Evolutionary conservation across 2,113 vertebrate genomes (phyloP), one percentile per base, ranked within the genome.

Genomic region (Sebastes fasciatus): DNA sequence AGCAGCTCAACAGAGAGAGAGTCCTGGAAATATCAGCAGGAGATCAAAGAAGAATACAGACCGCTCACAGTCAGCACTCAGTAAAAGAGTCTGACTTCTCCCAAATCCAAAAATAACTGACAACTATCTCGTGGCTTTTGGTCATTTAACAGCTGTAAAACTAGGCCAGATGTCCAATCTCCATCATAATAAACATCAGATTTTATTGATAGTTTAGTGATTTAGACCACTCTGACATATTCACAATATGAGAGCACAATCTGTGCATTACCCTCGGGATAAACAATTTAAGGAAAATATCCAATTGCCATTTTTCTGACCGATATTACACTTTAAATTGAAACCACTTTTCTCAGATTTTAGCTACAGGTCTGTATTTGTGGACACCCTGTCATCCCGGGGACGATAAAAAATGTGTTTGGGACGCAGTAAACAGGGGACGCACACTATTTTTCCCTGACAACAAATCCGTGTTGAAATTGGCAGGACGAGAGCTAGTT

Each of bases 11-110:
- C 34, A 23, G 67, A 57, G 58, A 54, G 51, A 2, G 61, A 8
- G 79, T 23, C 77, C 62, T 81, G 89, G 87, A 88, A 79, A 80
- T 82, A 85, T 82, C 68, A 84, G 86, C 74, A 85, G 80, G 80
- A 86, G 70, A 88, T 87, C 69, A 84, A 67, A 82, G 58, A 42
- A 88, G 71, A 82, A 67, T 77, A 77, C 83, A 86, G 70, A 82
- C 67, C 60, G 75, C 77, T 82, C 82, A 70, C 67, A 79, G 77
- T 82, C 70, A 83, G 43, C 54, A 9, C 62, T n/a, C 65, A 61
- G 46, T 72, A 60, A 66, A 86, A 80, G 52, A 87, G 63, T 85
- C 62, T 46, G 71, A 88, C 80, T 84, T 88, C 43, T 84, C 21
- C 34, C 51, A 26, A 49, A 64, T 68, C 77, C 68, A 68, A 80